Conservation (phyloP, 2,113 vertebrate species). For the Myxocyprinus asiaticus region DNA sequence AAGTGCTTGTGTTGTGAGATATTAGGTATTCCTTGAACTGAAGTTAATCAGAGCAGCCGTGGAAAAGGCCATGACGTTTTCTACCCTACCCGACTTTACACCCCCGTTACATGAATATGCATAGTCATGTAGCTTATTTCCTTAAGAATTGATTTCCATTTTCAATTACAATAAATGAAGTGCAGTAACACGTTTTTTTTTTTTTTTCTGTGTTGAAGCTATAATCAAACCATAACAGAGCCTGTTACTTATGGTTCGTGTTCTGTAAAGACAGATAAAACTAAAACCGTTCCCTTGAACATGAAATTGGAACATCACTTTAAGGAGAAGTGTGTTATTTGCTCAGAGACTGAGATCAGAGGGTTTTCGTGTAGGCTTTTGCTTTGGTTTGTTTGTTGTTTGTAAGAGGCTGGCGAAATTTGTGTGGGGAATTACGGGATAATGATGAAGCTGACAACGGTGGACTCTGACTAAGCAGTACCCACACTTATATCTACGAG, state of each 20-base stretch:
- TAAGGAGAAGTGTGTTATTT: not conserved
- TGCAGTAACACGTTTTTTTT: not conserved
- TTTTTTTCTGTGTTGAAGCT: not conserved
- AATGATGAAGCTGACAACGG: not conserved
- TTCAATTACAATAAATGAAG: constrained; percentile 19
- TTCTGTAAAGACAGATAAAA: not conserved
- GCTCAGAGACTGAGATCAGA: not conserved
- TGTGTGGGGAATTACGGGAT: constrained; percentile 13
- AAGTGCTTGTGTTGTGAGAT: constrained; percentile 19
- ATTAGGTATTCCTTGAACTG: constrained; percentile 22
- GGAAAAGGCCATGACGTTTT: constrained; percentile 19
- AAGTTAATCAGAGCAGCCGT: constrained; percentile 26
- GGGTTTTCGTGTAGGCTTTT: constrained; percentile 16
- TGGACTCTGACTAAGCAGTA: constrained; percentile 13
- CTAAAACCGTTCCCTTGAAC: not conserved
- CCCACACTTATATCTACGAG: not conserved
- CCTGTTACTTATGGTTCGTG: not conserved
- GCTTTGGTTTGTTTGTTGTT: constrained; percentile 25
- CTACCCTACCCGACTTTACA: constrained; percentile 2
- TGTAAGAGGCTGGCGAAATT: constrained; percentile 3
- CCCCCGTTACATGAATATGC: constrained; percentile 21
- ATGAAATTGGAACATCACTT: constrained; percentile 6
- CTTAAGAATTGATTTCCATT: constrained; percentile 23
- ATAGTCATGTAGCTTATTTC: constrained; percentile 33
- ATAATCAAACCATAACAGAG: constrained; percentile 10